Evolutionary conservation across 1,140 invertebrate genomes (phyloP), one percentile per base, ranked within the genome.

Genomic region (Pinna nobilis): DNA sequence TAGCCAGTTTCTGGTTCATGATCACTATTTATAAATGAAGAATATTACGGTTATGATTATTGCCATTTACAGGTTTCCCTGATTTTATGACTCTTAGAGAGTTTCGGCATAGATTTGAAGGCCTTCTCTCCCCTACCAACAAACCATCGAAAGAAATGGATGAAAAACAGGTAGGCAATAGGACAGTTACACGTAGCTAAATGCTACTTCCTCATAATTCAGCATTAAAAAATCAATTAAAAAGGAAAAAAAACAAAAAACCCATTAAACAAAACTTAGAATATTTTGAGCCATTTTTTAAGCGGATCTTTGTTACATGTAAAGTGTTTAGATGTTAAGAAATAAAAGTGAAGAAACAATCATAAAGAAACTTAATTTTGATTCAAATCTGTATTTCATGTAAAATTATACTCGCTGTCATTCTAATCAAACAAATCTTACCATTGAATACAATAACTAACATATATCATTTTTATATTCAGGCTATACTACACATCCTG

Each of bases 31-130:
- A 20, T 23, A 7, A 51, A 3, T 4, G 13, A 20, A 11, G 13
- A 23, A 15, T 50, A 23, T 9, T 20, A 20, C 11, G 13, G 30
- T 25, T 25, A 28, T 25, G 6, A 53, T 7, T 11, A 11, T 18
- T 53, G 0, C 15, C 18, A 53, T 13, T 25, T 25, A 11, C 78
- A 91, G 90, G 97, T 39, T 98, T 95, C 89, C 97, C 97, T 3
- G 95, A 96, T 84, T 93, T 94, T 82, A 92, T 98, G 91, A 94
- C 93, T 50, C 93, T 97, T 55, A 91, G 92, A 33, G 97, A 98
- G 89, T 98, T 99, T 84, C 91, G 94, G 68, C 92, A 96, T 75
- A 92, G 94, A 76, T 97, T 97, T 88, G 91, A 93, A 35, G 90
- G 96, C 3, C 86, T 97, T 23, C 92, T 93, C 0, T 90, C 91